phyloP scores from a whole-genome alignment of 1,140 invertebrate species.

The Pogonomyrmex californicus region DNA sequence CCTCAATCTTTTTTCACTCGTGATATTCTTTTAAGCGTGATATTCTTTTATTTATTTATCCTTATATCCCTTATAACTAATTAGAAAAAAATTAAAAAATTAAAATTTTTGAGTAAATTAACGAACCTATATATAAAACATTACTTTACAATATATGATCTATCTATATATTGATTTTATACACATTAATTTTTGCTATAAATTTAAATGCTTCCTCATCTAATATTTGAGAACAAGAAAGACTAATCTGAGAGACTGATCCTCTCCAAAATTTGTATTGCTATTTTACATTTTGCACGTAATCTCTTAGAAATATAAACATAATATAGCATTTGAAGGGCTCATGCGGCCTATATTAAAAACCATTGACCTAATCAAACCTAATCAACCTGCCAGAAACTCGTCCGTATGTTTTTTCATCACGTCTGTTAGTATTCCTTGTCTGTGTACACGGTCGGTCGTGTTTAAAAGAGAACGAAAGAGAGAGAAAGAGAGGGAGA shows the following conservation, averaged over 20 bases:
- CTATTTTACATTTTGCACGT: neutral
- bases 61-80: neutral
- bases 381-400: conserved; percentile 1
- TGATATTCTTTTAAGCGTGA: no score
- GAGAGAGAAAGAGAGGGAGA: neutral
- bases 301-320: conserved; percentile 8
- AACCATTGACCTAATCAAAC: conserved; percentile 18
- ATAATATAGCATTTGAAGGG: neutral
- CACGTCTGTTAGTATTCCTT: conserved; percentile 10
- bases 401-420: conserved; percentile 38
- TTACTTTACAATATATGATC: neutral
- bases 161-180: neutral
- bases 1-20: conserved; percentile 20
- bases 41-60: neutral
- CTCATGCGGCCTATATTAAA: neutral
- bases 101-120: no score
- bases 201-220: neutral
- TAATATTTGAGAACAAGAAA: neutral
- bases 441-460: conserved; percentile 19
- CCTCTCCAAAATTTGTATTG: neutral
- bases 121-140: neutral
- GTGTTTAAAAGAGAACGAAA: conserved; percentile 15
- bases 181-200: neutral
- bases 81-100: neutral
- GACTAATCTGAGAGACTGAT: neutral